Evolutionary conservation across 23 tunicate genomes (phyloP).

Genomic region (Ciona savignyi): DNA sequence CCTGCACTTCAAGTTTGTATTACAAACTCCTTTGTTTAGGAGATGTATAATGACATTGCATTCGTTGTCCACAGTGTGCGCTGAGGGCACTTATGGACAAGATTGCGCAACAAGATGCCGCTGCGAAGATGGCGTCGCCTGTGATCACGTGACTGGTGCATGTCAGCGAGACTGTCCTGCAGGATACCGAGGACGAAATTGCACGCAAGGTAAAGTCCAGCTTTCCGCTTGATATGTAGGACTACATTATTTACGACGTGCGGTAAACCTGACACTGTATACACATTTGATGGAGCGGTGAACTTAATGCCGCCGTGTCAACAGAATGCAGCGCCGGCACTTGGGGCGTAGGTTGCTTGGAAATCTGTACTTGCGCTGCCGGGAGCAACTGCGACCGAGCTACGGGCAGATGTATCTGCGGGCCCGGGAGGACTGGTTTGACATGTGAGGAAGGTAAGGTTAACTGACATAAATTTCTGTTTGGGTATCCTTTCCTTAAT

Average conservation of each 20-base stretch:
- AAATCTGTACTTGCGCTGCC: slow-evolving; percentile 67
- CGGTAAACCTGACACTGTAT: no score
- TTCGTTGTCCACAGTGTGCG: slow-evolving; percentile 32
- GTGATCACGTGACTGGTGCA: slow-evolving; percentile 86
- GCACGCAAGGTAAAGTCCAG: slow-evolving; percentile 46
- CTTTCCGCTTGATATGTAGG: no score
- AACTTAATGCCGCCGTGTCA: not conserved
- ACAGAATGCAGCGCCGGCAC: slow-evolving; percentile 76
- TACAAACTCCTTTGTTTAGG: not conserved
- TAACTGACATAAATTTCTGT: not conserved
- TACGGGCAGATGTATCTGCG: slow-evolving; percentile 70
- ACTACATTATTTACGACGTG: no score
- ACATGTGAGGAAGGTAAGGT: slow-evolving; percentile 84
- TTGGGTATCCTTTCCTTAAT: not conserved
- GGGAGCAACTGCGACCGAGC: slow-evolving; percentile 64
- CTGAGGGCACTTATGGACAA: slow-evolving; percentile 66
- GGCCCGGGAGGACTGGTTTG: slow-evolving; percentile 74
- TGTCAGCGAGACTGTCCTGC: slow-evolving; percentile 92
- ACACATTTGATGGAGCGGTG: no score
- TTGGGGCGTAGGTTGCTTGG: slow-evolving; percentile 89
- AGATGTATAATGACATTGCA: not conserved
- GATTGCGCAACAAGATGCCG: slow-evolving; percentile 59
- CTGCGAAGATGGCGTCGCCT: slow-evolving; percentile 85
- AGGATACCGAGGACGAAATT: slow-evolving; percentile 65
- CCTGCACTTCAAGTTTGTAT: slow-evolving; percentile 22